These are phyloP conservation scores for Drosophila koepferae DNA, from an alignment of 2,888 invertebrate species.

Conservation along the genomic window DNA sequence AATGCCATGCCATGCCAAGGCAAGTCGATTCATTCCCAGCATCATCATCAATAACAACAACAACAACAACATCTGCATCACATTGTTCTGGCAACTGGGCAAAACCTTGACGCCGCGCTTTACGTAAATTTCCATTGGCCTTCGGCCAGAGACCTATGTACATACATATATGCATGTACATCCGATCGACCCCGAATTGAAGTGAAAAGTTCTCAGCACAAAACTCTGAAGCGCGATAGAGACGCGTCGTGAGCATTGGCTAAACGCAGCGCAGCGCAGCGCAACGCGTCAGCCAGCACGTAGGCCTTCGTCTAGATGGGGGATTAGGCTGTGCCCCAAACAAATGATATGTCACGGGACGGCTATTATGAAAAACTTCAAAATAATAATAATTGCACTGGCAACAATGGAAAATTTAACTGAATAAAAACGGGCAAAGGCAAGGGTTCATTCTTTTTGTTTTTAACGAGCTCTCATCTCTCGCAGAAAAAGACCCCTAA, in stretches of 20 bases:
- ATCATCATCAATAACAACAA: background rate
- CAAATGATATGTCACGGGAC: constrained; percentile 15
- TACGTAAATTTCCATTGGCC: constrained; percentile 18
- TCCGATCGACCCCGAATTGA: constrained; percentile 21
- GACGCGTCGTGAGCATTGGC: constrained; percentile 4
- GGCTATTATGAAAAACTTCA: background rate
- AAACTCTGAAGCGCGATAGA: constrained; percentile 5
- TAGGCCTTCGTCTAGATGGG: constrained; percentile 45
- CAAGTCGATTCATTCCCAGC: constrained; percentile 17
- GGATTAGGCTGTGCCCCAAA: constrained; percentile 24
- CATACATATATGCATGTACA: background rate
- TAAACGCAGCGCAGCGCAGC: constrained; percentile 8
- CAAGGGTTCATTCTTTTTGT: background rate
- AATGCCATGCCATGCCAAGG: constrained; percentile 35
- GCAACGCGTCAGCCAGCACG: constrained; percentile 66
- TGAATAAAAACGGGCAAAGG: background rate
- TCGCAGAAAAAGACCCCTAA: background rate
- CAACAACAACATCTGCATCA: background rate
- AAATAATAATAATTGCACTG: background rate
- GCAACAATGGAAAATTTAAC: background rate
- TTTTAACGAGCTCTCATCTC: background rate
- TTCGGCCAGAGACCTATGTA: constrained; percentile 8
- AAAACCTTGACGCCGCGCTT: constrained; percentile 28
- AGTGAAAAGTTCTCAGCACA: constrained; percentile 25
- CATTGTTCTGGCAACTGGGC: constrained; percentile 4